A percentile compares a stretch with the other conserved stretches of the same genome.
Evolutionary conservation across 2,113 vertebrate species (phyloP).

Genomic region (Synodontis membranacea): DNA sequence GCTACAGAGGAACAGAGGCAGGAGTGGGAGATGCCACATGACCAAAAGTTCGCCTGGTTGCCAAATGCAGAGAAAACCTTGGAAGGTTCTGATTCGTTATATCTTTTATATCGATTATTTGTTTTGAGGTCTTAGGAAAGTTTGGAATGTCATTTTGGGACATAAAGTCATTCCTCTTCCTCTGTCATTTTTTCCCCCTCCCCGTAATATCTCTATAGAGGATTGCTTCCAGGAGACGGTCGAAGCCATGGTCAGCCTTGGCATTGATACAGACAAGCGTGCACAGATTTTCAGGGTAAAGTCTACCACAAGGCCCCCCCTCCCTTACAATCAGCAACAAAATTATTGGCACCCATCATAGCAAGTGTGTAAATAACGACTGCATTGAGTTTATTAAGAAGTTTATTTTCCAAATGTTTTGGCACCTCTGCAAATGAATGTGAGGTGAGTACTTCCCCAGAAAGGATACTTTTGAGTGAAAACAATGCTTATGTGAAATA

Average conservation of each 20-base stretch:
- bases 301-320: neutral
- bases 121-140: neutral
- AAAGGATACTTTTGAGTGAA: neutral
- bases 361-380: neutral
- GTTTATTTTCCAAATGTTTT: neutral
- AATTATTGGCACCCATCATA: neutral
- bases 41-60: conserved; percentile 82
- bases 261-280: conserved; percentile 77
- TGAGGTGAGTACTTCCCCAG: neutral
- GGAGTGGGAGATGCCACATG: conserved; percentile 81
- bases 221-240: conserved; percentile 86
- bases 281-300: conserved; percentile 89
- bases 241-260: conserved; percentile 88
- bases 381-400: neutral
- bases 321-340: neutral
- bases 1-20: conserved; percentile 81
- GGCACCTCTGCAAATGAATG: neutral
- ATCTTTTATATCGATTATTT: neutral
- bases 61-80: conserved; percentile 83
- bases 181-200: neutral
- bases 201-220: conserved; percentile 74
- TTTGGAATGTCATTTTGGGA: neutral
- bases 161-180: neutral
- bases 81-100: conserved; percentile 74
- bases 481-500: neutral